These are phyloP conservation scores for Oscheius sp. DNA, from an alignment of 2,888 invertebrate genomes.

Conservation along the genomic window DNA sequence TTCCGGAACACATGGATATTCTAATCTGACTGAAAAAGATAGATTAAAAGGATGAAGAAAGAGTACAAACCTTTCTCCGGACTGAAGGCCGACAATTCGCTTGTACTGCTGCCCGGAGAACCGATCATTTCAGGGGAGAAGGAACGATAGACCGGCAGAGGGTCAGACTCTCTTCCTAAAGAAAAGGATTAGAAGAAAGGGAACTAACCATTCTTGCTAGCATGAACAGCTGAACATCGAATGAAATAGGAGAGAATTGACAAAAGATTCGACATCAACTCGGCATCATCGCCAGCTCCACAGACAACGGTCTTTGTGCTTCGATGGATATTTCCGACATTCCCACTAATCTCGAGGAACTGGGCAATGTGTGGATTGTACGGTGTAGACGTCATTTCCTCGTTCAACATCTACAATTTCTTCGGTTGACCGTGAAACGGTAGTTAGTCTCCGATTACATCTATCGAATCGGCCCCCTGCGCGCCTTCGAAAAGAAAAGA, in stretches of 20 bases:
- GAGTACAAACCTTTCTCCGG: slow-evolving; percentile 21
- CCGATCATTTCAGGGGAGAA: slow-evolving; percentile 28
- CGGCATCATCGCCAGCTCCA: slow-evolving; percentile 74
- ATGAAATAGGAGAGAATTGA: slow-evolving; percentile 86
- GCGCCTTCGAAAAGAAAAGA: background rate
- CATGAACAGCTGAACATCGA: slow-evolving; percentile 75
- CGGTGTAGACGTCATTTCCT: slow-evolving; percentile 72
- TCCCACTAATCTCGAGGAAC: slow-evolving; percentile 76
- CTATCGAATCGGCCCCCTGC: background rate
- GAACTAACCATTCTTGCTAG: slow-evolving; percentile 15
- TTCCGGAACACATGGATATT: too few relatives aligned
- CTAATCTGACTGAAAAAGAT: background rate
- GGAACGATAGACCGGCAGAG: slow-evolving; percentile 19
- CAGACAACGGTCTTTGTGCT: slow-evolving; percentile 81
- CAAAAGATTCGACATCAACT: slow-evolving; percentile 76
- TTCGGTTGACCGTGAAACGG: background rate
- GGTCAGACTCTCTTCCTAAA: slow-evolving; percentile 8
- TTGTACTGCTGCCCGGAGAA: slow-evolving; percentile 20
- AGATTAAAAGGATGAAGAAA: too few relatives aligned
- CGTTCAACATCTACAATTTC: slow-evolving; percentile 29
- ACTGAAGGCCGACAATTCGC: slow-evolving; percentile 22
- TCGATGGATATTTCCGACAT: slow-evolving; percentile 82
- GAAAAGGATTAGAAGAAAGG: background rate
- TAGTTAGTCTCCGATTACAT: slow-evolving; percentile 13
- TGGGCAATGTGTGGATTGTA: slow-evolving; percentile 92